Conservation (phyloP, 2,888 invertebrate species). For the Tachystola acroxantha region DNA sequence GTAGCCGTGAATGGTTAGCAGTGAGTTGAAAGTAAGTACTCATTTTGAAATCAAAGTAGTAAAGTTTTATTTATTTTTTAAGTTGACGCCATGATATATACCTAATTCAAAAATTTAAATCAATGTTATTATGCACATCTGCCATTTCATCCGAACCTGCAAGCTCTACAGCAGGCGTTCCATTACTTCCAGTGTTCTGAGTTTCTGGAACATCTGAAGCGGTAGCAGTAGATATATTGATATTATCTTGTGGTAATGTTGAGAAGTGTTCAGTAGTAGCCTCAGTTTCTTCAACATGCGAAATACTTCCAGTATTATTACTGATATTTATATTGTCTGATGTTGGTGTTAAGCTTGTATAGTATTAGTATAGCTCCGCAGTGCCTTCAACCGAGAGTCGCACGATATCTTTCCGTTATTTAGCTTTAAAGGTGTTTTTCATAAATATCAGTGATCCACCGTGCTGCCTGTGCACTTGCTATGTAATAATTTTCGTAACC, state of each 20-base stretch:
- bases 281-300: not conserved
- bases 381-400: too few relatives aligned
- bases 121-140: slow-evolving; percentile 7
- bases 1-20: slow-evolving; percentile 13
- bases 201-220: too few relatives aligned
- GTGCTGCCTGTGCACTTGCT: too few relatives aligned
- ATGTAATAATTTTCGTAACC: too few relatives aligned
- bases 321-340: slow-evolving; percentile 11
- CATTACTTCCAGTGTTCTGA: too few relatives aligned
- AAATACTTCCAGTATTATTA: slow-evolving; percentile 3
- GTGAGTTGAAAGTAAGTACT: slow-evolving; percentile 18
- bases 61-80: slow-evolving; percentile 11
- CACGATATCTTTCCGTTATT: too few relatives aligned
- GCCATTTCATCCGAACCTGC: slow-evolving; percentile 1
- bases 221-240: slow-evolving; percentile 12
- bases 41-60: slow-evolving; percentile 16
- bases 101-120: slow-evolving; percentile 9
- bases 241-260: slow-evolving; percentile 9
- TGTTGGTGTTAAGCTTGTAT: slow-evolving; percentile 13
- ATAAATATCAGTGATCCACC: too few relatives aligned
- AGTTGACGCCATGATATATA: slow-evolving; percentile 9
- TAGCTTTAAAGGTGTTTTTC: too few relatives aligned
- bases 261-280: slow-evolving; percentile 4
- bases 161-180: too few relatives aligned
- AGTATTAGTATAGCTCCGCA: too few relatives aligned